A percentile compares a stretch with the other conserved stretches of the same genome.
phyloP scores from a whole-genome alignment of 2,888 invertebrate genomes.

The Acrobasis consociella region DNA sequence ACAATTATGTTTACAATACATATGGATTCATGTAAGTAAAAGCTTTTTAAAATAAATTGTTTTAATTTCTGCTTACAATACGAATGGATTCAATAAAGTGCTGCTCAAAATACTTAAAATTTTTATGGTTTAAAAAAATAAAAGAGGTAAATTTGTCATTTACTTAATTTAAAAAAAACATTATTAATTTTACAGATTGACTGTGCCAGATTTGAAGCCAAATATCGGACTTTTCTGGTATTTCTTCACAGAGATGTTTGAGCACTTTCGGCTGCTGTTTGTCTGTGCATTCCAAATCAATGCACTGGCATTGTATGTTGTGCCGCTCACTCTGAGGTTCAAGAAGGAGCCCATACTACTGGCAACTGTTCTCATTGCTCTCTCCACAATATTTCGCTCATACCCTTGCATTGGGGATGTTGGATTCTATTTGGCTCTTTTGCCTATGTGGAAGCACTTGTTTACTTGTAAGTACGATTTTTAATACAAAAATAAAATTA shows the following conservation, averaged over 20 bases:
- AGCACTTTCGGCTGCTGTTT: constrained; percentile 97
- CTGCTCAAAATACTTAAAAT: no score
- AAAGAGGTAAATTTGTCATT: no score
- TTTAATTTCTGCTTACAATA: neutral
- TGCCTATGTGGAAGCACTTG: constrained; percentile 96
- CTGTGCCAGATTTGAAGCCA: constrained; percentile 96
- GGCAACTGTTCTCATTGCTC: constrained; percentile 89
- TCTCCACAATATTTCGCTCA: constrained; percentile 95
- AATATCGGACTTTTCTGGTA: constrained; percentile 99
- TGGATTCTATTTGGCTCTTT: constrained; percentile 93
- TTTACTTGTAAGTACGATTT: constrained; percentile 88
- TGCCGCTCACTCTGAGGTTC: constrained; percentile 92
- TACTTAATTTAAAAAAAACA: no score
- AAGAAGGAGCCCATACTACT: constrained; percentile 91
- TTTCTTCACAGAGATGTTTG: constrained; percentile 99
- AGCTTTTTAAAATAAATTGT: neutral
- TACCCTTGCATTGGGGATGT: constrained; percentile 98
- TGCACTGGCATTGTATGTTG: constrained; percentile 93
- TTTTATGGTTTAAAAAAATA: no score
- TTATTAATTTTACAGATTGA: constrained; percentile 84
- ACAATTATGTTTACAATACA: constrained; percentile 86
- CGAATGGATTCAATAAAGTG: no score
- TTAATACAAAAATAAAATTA: no score
- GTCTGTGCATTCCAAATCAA: constrained; percentile 98
- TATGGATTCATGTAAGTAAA: constrained; percentile 91